Evolutionary conservation across 2,888 invertebrate species (phyloP), one percentile per base, ranked within the genome.

Genomic region (Malthinus flaveolus): DNA sequence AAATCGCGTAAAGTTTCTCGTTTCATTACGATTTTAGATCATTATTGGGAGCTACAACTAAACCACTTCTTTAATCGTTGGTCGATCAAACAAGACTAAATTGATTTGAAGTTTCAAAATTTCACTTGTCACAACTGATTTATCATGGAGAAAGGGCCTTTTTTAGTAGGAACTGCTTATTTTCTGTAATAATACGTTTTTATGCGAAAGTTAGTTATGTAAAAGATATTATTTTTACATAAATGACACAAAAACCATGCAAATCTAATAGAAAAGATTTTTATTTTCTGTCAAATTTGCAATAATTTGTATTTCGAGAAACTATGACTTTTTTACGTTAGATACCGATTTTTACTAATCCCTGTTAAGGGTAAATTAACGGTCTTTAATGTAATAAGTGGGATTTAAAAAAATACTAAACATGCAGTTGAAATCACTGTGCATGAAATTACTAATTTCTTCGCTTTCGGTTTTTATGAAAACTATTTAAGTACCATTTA

Each of bases 71-170:
- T 64, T 53, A 54, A 56, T 51, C 57, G 62, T 57, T 61, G 62
- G 64, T 56, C 63, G 69, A 67, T 67, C 64, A 67, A 68, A 68
- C 68, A 62, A 64, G 55, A 72, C 72, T 72, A 67, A 70, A 51
- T 56, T 61, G 12, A 11, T 65, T 65, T 66, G 64, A 56, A 63
- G 64, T 62, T 55, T 42, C 45, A 42, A 48, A 71, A 72, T 73
- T 73, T 72, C 73, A 70, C 71, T 72, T 70, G 71, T 70, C 58
- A 68, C 69, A 70, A 70, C 68, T 69, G 69, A 68, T 70, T 72
- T 70, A 69, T 68, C 64, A 64, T 58, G 68, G 72, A 71, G 72
- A 73, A 73, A 73, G 72, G 73, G 66, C 69, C 71, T 66, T 66
- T 66, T 66, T 52, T 49, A 62, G 50, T 68, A 23, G 68, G 67